These are phyloP conservation scores for Pseudomyrmex pallidus DNA, from an alignment of 1,140 invertebrate genomes.

Conservation along the genomic window DNA sequence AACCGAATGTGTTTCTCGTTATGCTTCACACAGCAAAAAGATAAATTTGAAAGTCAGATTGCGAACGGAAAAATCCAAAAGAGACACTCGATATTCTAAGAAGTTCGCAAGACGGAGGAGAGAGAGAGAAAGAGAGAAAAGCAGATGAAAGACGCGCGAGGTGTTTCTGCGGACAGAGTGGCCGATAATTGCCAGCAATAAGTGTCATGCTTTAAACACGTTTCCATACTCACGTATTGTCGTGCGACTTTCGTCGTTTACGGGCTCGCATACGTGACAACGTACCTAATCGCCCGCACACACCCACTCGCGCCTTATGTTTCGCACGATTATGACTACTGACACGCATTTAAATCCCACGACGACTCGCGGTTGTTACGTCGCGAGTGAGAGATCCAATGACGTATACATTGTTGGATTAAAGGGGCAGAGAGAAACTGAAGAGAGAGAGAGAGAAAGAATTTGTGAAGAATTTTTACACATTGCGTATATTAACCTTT, in stretches of 20 bases:
- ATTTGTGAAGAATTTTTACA: no score
- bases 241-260: constrained; percentile 18
- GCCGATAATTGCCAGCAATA: background rate
- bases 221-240: constrained; percentile 6
- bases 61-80: no score
- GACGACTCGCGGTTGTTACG: background rate
- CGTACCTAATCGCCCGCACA: constrained; percentile 51
- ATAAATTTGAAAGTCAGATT: no score
- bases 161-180: no score
- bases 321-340: constrained; percentile 51
- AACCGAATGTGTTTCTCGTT: no score
- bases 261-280: constrained; percentile 30
- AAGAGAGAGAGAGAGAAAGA: no score
- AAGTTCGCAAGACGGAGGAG: background rate
- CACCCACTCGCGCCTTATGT: constrained; percentile 61
- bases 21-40: no score
- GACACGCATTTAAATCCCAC: constrained; percentile 37
- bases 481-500: no score
- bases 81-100: background rate
- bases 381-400: background rate
- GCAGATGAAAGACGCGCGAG: no score
- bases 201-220: background rate
- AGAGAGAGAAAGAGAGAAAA: no score
- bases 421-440: no score
- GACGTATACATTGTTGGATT: no score